Percentiles rank a stretch among this genome's conserved stretches.
These are phyloP conservation scores for Piprites chloris DNA, from an alignment of 2,113 vertebrate genomes.

Conservation along the genomic window DNA sequence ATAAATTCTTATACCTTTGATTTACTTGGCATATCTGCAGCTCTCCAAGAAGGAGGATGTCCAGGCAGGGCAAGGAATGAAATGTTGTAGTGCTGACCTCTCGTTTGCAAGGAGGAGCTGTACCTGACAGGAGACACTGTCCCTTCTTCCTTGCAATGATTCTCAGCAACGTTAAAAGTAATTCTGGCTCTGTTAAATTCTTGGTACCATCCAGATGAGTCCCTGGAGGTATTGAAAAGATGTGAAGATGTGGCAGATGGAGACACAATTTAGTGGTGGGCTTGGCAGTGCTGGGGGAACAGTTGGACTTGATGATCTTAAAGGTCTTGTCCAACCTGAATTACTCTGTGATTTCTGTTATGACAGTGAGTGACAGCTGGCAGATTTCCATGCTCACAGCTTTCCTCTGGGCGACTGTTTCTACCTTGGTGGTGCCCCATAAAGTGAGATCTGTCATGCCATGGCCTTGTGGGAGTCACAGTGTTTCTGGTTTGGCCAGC, in stretches of 20 bases:
- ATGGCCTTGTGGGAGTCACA: neutral
- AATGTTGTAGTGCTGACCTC: neutral
- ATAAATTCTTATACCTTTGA: constrained; percentile 52
- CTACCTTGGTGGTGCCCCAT: neutral
- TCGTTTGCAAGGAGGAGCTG: neutral
- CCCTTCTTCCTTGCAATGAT: neutral
- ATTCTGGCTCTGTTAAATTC: neutral
- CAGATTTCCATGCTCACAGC: neutral
- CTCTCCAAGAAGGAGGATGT: neutral
- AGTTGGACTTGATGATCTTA: accelerated
- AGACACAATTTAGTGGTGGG: neutral
- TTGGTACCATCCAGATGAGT: neutral
- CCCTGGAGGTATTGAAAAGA: neutral
- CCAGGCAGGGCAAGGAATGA: neutral
- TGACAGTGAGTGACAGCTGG: neutral
- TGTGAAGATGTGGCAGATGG: accelerated
- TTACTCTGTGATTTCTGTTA: neutral
- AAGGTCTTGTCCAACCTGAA: neutral
- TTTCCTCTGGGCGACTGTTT: neutral
- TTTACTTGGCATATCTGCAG: neutral
- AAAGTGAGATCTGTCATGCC: neutral
- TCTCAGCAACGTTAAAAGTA: accelerated
- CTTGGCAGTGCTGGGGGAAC: neutral
- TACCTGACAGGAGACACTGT: neutral
- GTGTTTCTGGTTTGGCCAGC: neutral